Evolutionary conservation across 2,888 invertebrate genomes (phyloP), one percentile per base, ranked within the genome.

Genomic region (Thymelicus lineola): DNA sequence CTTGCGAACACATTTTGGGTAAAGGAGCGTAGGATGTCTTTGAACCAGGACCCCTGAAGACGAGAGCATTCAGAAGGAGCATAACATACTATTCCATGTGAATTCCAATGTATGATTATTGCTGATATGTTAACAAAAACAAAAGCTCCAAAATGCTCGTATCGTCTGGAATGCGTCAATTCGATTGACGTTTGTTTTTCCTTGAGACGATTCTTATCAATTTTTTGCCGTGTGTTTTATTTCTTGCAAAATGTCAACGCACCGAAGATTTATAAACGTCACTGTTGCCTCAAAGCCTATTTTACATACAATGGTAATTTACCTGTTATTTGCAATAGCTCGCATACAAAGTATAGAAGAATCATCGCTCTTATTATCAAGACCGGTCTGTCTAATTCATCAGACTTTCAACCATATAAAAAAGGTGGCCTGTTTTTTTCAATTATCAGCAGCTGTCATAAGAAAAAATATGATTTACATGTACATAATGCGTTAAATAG

Each of bases 291-390:
- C 20, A 53, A 20, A 28, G 53, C 17, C 53, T 53, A 53, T 20
- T 53, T 53, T 12, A 53, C 53, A 53, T 53, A 53, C 53, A 53
- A 53, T 53, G 20, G 53, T 53, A 12, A 53, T 53, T 53, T 53
- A 20, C 53, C 53, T 53, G 53, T 53, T 53, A 53, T 53, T 53
- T 53, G 53, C 53, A 53, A 53, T 53, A 53, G 53, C 53, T 53
- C 10, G 53, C 53, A 53, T 53, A 53, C 53, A 53, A 53, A 53
- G 20, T 20, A 20, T 53, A 9, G 53, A 4, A 28, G 20, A 53
- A 20, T 53, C 53, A 53, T 20, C 20, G 20, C 20, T 53, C 48
- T 48, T 48, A 15, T 15, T 48, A 48, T 48, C 48, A 7, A 15
- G 48, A 48, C 48, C 15, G 15, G n/a, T n/a, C 15, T 15, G n/a